Evolutionary conservation across 2,797 vertebrate genomes (phyloP), one percentile per base, ranked within the genome.

Genomic region (Yasuhikotakia modesta): DNA sequence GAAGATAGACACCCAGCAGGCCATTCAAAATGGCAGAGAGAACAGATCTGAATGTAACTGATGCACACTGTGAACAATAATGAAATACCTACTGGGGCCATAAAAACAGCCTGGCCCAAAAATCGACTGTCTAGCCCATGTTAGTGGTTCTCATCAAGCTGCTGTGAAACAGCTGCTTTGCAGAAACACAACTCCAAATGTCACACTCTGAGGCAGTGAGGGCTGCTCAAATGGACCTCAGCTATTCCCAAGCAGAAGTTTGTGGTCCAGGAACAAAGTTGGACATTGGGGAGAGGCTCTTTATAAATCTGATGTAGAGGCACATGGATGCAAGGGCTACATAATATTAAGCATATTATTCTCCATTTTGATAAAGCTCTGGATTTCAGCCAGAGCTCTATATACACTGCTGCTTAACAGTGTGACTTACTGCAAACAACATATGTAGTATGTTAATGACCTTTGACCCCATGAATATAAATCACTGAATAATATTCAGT

Each of bases 241-340:
- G 81, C 74, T 73, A 60, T 65, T 87, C 78, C 82, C 83, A 82
- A 81, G 79, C 81, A 89, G 84, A 73, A 83, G 81, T 85, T 82
- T 76, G 80, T 63, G 77, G 71, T 88, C 80, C 85, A 90, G 86
- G 82, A 88, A 84, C 81, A 85, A 79, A 81, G 85, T 63, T 85
- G 83, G 85, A 87, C 86, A 83, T 86, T 35, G 24, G 32, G 32
- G 32, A 35, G 32, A 35, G 32, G 32, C 32, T 70, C 72, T 66
- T 86, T 78, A 84, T 88, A 84, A 86, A 86, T 86, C 84, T 82
- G 66, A 71, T 77, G 53, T 79, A 84, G 19, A 80, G 79, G 81
- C 64, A 58, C 21, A 79, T 52, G 14, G 12, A 16, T 27, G 76
- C 79, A 64, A 73, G 64, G 48, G 30, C 69, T 68, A 83, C 70